Evolutionary conservation across 2,888 invertebrate genomes (phyloP).

Genomic region (Agrenia bidenticulata): DNA sequence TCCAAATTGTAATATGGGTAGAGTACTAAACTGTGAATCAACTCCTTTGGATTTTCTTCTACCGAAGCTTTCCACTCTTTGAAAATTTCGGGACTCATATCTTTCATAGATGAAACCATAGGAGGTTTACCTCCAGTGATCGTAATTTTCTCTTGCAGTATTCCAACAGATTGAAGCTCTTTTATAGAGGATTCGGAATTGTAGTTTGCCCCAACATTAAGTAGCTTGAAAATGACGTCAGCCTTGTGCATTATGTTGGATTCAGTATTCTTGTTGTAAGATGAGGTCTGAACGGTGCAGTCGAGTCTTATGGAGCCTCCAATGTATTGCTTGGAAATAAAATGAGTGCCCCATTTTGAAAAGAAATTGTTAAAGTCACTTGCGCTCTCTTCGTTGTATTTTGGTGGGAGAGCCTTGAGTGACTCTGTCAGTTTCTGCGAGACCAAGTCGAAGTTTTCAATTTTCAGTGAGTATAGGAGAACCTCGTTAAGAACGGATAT

Average conservation of each 20-base stretch:
- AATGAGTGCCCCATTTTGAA: slow-evolving; percentile 19
- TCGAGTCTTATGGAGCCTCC: slow-evolving; percentile 17
- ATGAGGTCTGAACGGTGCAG: background rate
- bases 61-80: background rate
- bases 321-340: slow-evolving; percentile 10
- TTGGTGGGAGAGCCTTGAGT: background rate
- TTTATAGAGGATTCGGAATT: background rate
- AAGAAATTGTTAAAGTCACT: slow-evolving; percentile 19
- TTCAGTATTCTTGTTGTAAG: background rate
- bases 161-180: background rate
- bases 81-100: background rate
- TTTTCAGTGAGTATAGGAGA: background rate
- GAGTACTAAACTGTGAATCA: background rate
- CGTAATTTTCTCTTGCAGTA: background rate
- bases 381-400: background rate
- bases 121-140: background rate
- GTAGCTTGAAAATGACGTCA: background rate
- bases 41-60: background rate
- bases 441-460: background rate
- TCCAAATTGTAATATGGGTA: slow-evolving; percentile 11
- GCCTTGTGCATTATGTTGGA: background rate
- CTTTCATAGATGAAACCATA: background rate
- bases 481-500: background rate
- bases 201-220: background rate
- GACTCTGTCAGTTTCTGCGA: background rate